A percentile compares a stretch with the other conserved stretches of the same genome.
These are phyloP conservation scores for Zygothrica quintamaculata DNA, from an alignment of 2,888 invertebrate genomes.

Conservation along the genomic window DNA sequence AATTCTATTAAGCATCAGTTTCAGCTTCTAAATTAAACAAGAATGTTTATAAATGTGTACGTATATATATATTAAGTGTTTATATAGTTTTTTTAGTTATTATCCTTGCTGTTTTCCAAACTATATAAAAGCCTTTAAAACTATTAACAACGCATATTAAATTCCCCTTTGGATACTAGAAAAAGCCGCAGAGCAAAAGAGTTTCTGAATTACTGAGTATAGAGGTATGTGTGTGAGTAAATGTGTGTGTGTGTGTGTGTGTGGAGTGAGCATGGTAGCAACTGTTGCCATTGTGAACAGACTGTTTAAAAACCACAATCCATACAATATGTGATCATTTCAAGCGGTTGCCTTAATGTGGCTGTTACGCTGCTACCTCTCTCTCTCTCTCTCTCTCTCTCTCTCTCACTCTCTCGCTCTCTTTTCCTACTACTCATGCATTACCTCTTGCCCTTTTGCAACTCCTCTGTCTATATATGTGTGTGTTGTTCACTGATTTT, in stretches of 20 bases:
- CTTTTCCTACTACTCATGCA: neutral
- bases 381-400: neutral
- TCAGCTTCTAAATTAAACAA: too few relatives aligned
- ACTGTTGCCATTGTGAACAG: slow-evolving; percentile 13
- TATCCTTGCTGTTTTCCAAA: too few relatives aligned
- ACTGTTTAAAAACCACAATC: slow-evolving; percentile 33
- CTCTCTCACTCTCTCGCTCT: neutral
- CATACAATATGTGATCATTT: slow-evolving; percentile 32
- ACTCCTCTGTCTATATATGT: neutral
- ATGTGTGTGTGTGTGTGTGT: too few relatives aligned
- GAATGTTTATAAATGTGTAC: too few relatives aligned
- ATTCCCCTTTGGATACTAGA: neutral
- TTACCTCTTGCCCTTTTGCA: too few relatives aligned
- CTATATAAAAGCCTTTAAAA: slow-evolving; percentile 3
- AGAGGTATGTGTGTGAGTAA: too few relatives aligned
- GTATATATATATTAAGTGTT: too few relatives aligned
- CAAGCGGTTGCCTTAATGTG: slow-evolving; percentile 30
- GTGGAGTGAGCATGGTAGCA: too few relatives aligned
- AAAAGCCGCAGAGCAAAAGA: neutral
- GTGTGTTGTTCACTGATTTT: slow-evolving; percentile 48
- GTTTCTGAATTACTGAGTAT: too few relatives aligned
- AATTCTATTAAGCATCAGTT: too few relatives aligned
- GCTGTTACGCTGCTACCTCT: slow-evolving; percentile 4
- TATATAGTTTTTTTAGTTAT: too few relatives aligned
- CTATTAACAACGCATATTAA: neutral